Evolutionary conservation across 2,797 vertebrate genomes (phyloP), one percentile per base, ranked within the genome.

Genomic region (Amniataba percoides): DNA sequence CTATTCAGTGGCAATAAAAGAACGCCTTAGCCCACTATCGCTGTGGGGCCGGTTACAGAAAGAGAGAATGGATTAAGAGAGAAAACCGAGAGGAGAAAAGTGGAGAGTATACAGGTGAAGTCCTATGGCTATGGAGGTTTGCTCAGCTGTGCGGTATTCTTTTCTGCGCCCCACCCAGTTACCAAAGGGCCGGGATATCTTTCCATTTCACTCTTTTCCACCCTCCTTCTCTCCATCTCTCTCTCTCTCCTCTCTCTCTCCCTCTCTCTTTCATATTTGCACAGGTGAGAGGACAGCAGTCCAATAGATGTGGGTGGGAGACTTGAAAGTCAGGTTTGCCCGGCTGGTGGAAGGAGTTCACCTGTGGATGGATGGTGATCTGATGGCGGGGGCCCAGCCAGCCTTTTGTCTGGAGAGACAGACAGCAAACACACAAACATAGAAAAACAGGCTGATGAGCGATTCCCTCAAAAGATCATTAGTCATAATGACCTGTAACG

Each of bases 111-210:
- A 89, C 91, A 95, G 93, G 93, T 95, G 92, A 94, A 84, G 87
- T 93, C 93, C 91, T 92, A 88, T 92, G 92, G 92, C 90, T 78
- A 78, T 77, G 82, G 74, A 92, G 93, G 93, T 95, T 95, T 96
- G 93, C 94, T 95, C 94, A 96, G 95, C 95, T 95, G 95, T 89
- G 93, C 67, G 27, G 88, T 92, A 93, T 95, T 95, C 87, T 92
- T 88, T 88, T 91, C 87, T 82, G 86, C 2, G 72, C 92, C 94
- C 92, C 94, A 93, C 95, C 95, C 93, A 83, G 87, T 84, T 92
- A 93, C 90, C 90, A 93, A 93, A 93, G 92, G 92, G 83, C 88
- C 27, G 58, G 85, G 83, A 88, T 83, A 84, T 92, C 87, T 90
- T 91, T 90, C 86, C 88, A 89, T 86, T 92, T 86, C 88, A 77